Conservation (phyloP, 1,140 invertebrate species). For the Vanessa atalanta region DNA sequence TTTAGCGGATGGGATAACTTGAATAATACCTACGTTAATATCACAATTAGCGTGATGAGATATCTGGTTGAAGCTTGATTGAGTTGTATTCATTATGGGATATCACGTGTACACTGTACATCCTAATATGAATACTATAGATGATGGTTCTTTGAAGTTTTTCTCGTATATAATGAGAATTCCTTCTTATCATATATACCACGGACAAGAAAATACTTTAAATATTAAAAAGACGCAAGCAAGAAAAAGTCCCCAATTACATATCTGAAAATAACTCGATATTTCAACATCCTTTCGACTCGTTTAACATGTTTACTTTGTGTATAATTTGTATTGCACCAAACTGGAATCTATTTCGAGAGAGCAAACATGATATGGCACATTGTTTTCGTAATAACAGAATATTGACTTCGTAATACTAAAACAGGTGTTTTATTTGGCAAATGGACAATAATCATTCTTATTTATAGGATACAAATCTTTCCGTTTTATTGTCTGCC, state of each 20-base stretch:
- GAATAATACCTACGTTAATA: too few relatives aligned
- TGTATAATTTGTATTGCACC: constrained; percentile 17
- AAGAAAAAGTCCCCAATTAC: not conserved
- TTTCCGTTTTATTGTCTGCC: not conserved
- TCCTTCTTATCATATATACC: too few relatives aligned
- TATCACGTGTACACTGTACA: too few relatives aligned
- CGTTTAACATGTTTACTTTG: constrained; percentile 19
- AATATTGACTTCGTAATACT: constrained; percentile 15
- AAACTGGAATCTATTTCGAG: constrained; percentile 27
- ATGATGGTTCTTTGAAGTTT: too few relatives aligned
- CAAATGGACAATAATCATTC: constrained; percentile 26
- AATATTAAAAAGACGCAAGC: not conserved
- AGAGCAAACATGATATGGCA: constrained; percentile 11
- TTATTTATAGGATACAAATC: constrained; percentile 19
- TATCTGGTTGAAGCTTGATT: too few relatives aligned
- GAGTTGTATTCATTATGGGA: too few relatives aligned
- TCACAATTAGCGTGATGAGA: too few relatives aligned
- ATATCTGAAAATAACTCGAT: not conserved
- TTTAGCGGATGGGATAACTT: too few relatives aligned
- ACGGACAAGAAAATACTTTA: too few relatives aligned
- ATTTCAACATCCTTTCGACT: constrained; percentile 11
- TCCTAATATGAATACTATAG: too few relatives aligned
- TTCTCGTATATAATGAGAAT: too few relatives aligned
- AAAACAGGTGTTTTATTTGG: constrained; percentile 42
- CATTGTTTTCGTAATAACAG: constrained; percentile 28